phyloP scores from a whole-genome alignment of 2,797 vertebrate species.

The Melanotaenia pygmaea region DNA sequence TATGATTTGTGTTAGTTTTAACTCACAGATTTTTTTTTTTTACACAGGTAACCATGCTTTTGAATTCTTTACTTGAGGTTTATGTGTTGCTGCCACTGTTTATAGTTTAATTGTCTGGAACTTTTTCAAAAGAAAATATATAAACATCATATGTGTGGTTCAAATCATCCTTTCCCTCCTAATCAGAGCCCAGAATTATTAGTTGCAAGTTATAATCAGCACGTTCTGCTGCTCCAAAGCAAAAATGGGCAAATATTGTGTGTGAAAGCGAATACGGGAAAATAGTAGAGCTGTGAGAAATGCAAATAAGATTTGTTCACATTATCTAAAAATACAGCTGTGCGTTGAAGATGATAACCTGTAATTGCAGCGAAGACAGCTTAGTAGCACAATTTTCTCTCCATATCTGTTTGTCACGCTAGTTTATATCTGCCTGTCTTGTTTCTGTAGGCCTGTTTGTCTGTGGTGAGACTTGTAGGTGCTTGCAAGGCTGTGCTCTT shows the following conservation, averaged over 20 bases:
- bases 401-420: constrained; percentile 31
- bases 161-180: not conserved
- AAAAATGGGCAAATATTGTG: not conserved
- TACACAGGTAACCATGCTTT: not conserved
- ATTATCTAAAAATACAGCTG: constrained; percentile 23
- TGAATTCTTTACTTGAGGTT: not conserved
- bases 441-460: constrained; percentile 4
- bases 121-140: not conserved
- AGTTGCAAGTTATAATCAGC: not conserved
- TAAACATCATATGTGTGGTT: not conserved
- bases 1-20: not conserved
- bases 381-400: constrained; percentile 31
- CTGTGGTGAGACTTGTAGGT: constrained; percentile 19
- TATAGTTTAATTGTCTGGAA: not conserved
- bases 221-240: not conserved
- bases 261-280: not conserved
- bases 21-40: not conserved
- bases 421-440: constrained; percentile 17
- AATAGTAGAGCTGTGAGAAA: constrained; percentile 9
- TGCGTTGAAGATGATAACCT: constrained; percentile 22
- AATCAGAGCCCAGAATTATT: constrained; percentile 6
- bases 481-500: constrained; percentile 8
- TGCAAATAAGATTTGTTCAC: constrained; percentile 22
- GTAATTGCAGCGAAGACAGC: constrained; percentile 15
- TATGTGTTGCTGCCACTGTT: constrained; percentile 5